These are phyloP conservation scores for Drosophila watanabei DNA, from an alignment of 1,140 invertebrate species.

Conservation along the genomic window DNA sequence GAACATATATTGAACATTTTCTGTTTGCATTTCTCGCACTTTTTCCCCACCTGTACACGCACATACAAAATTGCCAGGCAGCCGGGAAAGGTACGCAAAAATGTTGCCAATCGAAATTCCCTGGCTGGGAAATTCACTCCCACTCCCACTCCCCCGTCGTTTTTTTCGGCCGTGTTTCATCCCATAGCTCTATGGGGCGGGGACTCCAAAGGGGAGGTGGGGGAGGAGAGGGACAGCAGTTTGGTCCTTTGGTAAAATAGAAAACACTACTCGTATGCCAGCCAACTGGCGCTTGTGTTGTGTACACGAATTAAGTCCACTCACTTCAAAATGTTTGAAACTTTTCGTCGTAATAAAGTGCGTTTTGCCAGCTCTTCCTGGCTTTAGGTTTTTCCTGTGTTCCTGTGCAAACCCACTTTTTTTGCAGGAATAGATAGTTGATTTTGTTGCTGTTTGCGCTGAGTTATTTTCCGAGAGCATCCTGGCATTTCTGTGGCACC, in stretches of 20 bases:
- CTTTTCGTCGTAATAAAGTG: conserved; percentile 77
- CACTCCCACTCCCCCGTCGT: not conserved
- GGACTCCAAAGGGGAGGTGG: not conserved
- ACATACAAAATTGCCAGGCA: conserved; percentile 41
- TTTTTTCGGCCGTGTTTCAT: conserved; percentile 37
- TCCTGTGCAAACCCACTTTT: conserved; percentile 1
- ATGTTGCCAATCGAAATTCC: conserved; percentile 78
- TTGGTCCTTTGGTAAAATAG: conserved; percentile 32
- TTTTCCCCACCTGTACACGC: conserved; percentile 6
- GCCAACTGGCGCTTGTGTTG: conserved; percentile 36
- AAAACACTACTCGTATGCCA: conserved; percentile 19
- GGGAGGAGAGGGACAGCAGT: not conserved
- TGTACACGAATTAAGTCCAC: conserved; percentile 77
- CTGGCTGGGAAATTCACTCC: conserved; percentile 31
- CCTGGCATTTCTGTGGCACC: conserved; percentile 49
- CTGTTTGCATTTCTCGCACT: fast-evolving
- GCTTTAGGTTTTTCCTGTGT: conserved; percentile 11
- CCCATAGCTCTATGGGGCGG: conserved; percentile 4
- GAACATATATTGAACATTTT: not conserved
- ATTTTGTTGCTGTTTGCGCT: conserved; percentile 29
- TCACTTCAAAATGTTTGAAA: conserved; percentile 70
- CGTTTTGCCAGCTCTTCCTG: conserved; percentile 50
- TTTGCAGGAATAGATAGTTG: conserved; percentile 23
- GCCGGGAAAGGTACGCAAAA: conserved; percentile 75
- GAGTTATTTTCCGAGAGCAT: conserved; percentile 62